These are phyloP conservation scores for Papilio demoleus DNA, from an alignment of 2,888 invertebrate species.

Conservation along the genomic window DNA sequence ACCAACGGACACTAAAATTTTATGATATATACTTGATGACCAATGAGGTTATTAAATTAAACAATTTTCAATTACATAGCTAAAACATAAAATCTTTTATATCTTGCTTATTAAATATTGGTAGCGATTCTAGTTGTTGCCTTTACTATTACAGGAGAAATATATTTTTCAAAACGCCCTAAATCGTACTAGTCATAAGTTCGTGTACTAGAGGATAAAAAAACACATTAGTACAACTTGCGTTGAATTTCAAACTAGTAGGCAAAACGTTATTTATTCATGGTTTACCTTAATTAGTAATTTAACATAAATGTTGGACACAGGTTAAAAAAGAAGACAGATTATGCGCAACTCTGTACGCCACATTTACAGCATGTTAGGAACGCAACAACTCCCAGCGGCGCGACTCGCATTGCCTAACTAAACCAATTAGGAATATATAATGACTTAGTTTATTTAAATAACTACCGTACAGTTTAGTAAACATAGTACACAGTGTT, in stretches of 20 bases:
- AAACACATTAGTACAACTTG: constrained; percentile 1
- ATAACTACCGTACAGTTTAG: not conserved
- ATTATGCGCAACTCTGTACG: constrained; percentile 18
- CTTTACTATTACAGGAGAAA: no score
- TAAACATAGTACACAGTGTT: not conserved
- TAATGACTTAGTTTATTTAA: constrained; percentile 12
- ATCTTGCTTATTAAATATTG: no score
- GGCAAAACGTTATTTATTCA: constrained; percentile 13
- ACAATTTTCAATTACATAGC: no score
- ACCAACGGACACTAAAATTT: no score
- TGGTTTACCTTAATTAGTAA: constrained; percentile 8
- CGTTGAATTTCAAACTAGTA: constrained; percentile 8
- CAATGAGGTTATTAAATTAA: no score
- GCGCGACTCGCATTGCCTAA: constrained; percentile 22
- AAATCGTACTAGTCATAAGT: no score
- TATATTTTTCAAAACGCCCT: no score
- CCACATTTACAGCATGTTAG: constrained; percentile 14
- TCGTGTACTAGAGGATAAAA: no score
- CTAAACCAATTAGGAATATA: constrained; percentile 14
- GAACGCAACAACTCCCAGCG: constrained; percentile 12
- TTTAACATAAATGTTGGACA: not conserved
- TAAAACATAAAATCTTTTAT: no score
- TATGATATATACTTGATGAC: no score
- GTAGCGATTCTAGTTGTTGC: no score
- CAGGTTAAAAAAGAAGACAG: constrained; percentile 25